Conservation (phyloP, 1,140 invertebrate genomes). For the Chironomus striatipennis region DNA sequence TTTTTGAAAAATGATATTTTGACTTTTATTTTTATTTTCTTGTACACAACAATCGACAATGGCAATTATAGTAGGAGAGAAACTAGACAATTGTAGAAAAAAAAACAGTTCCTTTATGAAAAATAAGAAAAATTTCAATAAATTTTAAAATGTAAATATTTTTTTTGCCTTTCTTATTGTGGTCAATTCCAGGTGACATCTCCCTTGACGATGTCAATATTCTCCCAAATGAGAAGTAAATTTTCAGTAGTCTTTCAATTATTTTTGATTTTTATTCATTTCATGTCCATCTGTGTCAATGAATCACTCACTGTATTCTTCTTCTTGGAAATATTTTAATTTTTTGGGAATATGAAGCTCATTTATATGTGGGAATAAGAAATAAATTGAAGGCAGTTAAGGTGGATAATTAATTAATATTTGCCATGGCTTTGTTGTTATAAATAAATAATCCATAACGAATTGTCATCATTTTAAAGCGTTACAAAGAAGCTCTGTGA, state of each 20-base stretch:
- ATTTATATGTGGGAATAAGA: no score
- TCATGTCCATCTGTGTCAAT: background rate
- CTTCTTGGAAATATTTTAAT: background rate
- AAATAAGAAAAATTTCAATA: no score
- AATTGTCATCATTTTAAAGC: conserved; percentile 8
- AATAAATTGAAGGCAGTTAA: no score
- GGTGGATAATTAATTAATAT: background rate
- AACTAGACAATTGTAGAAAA: background rate
- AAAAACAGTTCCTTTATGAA: background rate
- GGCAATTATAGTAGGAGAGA: conserved; percentile 16
- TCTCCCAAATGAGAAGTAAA: no score
- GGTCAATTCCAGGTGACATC: no score
- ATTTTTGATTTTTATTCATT: background rate
- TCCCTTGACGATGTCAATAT: no score
- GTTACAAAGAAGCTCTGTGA: background rate
- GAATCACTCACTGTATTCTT: background rate
- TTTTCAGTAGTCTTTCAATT: no score
- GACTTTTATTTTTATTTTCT: background rate
- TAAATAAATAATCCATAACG: conserved; percentile 3
- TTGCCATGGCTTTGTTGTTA: background rate
- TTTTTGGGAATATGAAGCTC: background rate
- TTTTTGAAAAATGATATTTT: conserved; percentile 22
- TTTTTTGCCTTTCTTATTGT: no score
- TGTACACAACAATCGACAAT: conserved; percentile 17
- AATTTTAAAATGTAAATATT: no score